Base-by-base conservation (phyloP, 2,797 vertebrate genomes). In the Martes flavigula region DNA sequence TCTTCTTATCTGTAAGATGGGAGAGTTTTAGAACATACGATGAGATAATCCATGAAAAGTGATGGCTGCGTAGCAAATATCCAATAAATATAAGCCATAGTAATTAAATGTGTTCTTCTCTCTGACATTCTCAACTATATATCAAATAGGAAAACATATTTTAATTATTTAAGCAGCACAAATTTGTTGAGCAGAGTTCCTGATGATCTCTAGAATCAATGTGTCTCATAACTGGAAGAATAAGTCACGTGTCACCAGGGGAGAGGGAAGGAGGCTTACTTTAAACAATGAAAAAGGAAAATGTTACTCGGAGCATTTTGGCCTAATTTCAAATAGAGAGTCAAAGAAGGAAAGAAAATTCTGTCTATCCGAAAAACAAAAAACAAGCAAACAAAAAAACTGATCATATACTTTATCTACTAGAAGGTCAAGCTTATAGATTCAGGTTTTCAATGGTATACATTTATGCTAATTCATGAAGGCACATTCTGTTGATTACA, bases 401-500 rank as follows among this genome's bases (percentile, higher is more conserved):
- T 27, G 30, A 27, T 48, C 48, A 72, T 82, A 48, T 68, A 68
- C 58, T 85, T 32, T 58, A 83, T 89, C 70, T 92, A 54, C 87
- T 58, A 95, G 84, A 97, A 93, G 86, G 81, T 97, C 68, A 96
- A 58, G 10, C 18, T 32, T 97, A 48, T 82, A 58, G 46, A 96
- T 91, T 97, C 91, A 87, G 54, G 85, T 72, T 88, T 96, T 91
- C 83, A 95, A 60, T 90, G 25, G 5, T 96, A 78, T 96, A 91
- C 20, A 5, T 58, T 27, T 93, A 96, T 93, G 38, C 15, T 98
- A 94, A 97, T 97, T 98, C 96, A 95, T 85, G 38, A 60, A 96
- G 96, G 58, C 88, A 75, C 25, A 70, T 95, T 93, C 43, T 94
- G 72, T 62, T 97, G 66, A 93, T 97, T 98, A 97, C 48, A 97